Percentiles rank a stretch among this genome's conserved stretches.
Conservation (phyloP, 2,113 vertebrate species). For the Nesogale talazaci region DNA sequence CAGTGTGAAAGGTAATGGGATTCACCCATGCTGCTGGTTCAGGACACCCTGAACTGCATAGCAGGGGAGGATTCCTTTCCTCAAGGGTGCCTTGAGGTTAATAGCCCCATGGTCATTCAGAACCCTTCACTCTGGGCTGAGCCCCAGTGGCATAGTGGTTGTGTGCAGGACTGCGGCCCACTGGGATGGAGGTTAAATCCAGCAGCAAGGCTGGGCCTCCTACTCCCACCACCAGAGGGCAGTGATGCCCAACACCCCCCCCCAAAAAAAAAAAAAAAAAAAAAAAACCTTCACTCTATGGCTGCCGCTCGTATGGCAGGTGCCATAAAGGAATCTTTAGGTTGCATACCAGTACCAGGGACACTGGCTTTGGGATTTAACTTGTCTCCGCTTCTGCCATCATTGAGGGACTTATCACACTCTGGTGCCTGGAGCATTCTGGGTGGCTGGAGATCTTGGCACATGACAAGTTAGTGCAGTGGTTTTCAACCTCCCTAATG, state of each 20-base stretch:
- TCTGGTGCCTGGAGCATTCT: neutral
- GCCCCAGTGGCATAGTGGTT: too few species aligned
- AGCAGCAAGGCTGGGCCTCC: too few species aligned
- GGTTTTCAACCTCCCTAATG: too few species aligned
- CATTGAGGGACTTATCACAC: neutral
- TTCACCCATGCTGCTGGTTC: too few species aligned
- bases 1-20: conserved; percentile 96
- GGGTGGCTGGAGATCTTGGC: neutral
- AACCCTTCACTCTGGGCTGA: too few species aligned
- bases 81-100: neutral
- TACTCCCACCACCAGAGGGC: too few species aligned
- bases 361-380: neutral
- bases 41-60: rapidly evolving
- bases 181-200: too few species aligned
- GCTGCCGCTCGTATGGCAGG: neutral
- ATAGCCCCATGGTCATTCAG: neutral
- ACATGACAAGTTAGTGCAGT: too few species aligned
- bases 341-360: neutral
- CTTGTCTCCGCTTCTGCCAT: neutral
- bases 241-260: too few species aligned
- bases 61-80: neutral
- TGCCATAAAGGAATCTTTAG: neutral
- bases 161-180: too few species aligned
- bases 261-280: too few species aligned
- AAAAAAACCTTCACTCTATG: neutral